Evolutionary conservation across 2,888 invertebrate genomes (phyloP).

Genomic region (Muschampia plurimacula): DNA sequence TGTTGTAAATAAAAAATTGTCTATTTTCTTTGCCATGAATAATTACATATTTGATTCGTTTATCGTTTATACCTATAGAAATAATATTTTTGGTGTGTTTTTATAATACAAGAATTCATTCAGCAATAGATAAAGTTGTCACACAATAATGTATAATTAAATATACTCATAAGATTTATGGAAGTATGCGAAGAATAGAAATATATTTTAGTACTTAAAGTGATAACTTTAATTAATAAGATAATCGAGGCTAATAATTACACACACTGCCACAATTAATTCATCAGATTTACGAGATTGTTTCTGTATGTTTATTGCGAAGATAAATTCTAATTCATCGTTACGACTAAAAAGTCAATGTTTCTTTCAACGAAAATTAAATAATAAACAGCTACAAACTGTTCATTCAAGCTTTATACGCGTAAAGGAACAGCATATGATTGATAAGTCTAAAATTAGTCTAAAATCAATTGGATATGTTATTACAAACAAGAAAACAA

Average conservation of each 20-base stretch:
- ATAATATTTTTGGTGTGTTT: too few relatives aligned
- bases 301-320: background rate
- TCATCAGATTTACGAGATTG: background rate
- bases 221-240: background rate
- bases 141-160: too few relatives aligned
- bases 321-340: background rate
- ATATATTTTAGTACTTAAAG: too few relatives aligned
- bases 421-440: constrained; percentile 11
- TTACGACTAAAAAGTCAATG: constrained; percentile 1
- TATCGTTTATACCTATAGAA: too few relatives aligned
- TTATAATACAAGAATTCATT: too few relatives aligned
- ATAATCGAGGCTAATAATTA: background rate
- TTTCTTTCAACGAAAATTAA: constrained; percentile 2
- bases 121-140: too few relatives aligned
- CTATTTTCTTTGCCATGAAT: too few relatives aligned
- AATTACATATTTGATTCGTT: too few relatives aligned
- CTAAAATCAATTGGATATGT: background rate
- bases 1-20: background rate
- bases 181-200: too few relatives aligned
- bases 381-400: constrained; percentile 14
- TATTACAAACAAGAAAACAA: constrained; percentile 20
- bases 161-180: too few relatives aligned
- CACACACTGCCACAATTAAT: background rate
- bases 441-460: background rate
- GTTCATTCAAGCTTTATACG: background rate